These are phyloP conservation scores for Neodiprion lecontei DNA, from an alignment of 1,140 invertebrate species.

Conservation along the genomic window DNA sequence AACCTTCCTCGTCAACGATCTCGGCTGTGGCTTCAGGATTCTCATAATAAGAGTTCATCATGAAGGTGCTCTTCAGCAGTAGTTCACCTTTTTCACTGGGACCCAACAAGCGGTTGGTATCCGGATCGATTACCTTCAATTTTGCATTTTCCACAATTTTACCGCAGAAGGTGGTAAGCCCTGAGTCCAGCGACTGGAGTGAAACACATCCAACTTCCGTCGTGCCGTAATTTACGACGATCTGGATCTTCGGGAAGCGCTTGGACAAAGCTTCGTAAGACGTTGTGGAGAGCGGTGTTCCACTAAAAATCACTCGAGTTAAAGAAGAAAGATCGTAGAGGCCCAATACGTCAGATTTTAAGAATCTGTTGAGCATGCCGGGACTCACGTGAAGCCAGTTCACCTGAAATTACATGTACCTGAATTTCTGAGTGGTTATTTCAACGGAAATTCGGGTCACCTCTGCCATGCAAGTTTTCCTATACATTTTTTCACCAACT, in stretches of 20 bases:
- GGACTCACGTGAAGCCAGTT: slow-evolving; percentile 31
- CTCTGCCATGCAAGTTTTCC: too few species aligned
- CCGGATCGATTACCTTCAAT: slow-evolving; percentile 47
- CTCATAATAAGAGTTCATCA: slow-evolving; percentile 45
- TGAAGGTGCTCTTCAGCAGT: slow-evolving; percentile 43
- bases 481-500: too few species aligned
- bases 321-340: slow-evolving; percentile 41
- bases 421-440: too few species aligned
- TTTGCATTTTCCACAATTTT: slow-evolving; percentile 33
- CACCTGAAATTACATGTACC: slow-evolving; percentile 20
- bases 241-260: neutral
- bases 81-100: slow-evolving; percentile 56
- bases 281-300: neutral
- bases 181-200: slow-evolving; percentile 9
- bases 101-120: slow-evolving; percentile 50
- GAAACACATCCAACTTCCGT: slow-evolving; percentile 32
- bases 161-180: slow-evolving; percentile 35
- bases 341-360: slow-evolving; percentile 20
- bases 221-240: slow-evolving; percentile 7
- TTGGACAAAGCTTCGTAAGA: neutral
- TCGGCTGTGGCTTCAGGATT: slow-evolving; percentile 56
- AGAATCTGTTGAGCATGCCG: slow-evolving; percentile 34
- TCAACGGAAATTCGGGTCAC: too few species aligned
- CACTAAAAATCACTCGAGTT: slow-evolving; percentile 15
- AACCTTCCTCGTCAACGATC: slow-evolving; percentile 62